A percentile compares a stretch with the other conserved stretches of the same genome.
Conservation (phyloP, 2,888 invertebrate species). For the Neoscelio sp. region DNA sequence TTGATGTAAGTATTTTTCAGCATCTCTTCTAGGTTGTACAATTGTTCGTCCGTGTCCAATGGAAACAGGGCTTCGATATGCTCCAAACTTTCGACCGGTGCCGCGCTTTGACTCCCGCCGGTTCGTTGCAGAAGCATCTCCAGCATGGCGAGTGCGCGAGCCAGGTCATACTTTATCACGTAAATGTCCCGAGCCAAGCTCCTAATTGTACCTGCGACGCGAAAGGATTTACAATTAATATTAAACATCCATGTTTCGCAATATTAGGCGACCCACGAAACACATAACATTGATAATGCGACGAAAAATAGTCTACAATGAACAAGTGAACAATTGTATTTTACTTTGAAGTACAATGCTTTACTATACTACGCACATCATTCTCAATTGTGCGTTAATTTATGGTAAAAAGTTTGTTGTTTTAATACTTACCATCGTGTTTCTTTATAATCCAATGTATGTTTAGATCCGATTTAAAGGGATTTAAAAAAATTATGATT, state of each 20-base stretch:
- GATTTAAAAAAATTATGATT: too few relatives aligned
- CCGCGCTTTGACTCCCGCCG: constrained; percentile 13
- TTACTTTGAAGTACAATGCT: too few relatives aligned
- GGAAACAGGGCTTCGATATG: constrained; percentile 58
- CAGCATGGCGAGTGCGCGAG: constrained; percentile 58
- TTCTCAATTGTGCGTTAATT: too few relatives aligned
- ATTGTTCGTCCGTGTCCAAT: constrained; percentile 48
- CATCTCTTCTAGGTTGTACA: constrained; percentile 57
- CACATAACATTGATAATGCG: constrained; percentile 27
- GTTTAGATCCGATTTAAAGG: background rate
- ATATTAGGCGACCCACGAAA: constrained; percentile 63
- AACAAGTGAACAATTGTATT: too few relatives aligned
- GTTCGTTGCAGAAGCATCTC: constrained; percentile 53
- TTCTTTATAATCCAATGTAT: background rate
- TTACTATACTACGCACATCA: too few relatives aligned
- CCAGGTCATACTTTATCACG: constrained; percentile 52
- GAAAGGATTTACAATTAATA: background rate
- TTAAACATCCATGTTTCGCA: constrained; percentile 16
- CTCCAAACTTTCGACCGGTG: constrained; percentile 51
- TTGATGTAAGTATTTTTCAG: constrained; percentile 59
- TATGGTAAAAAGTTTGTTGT: too few relatives aligned
- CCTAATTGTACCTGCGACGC: constrained; percentile 45
- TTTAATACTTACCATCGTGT: constrained; percentile 39
- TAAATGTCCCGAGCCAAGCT: constrained; percentile 46
- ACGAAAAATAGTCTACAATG: too few relatives aligned